Evolutionary conservation across 1,140 invertebrate genomes (phyloP), one percentile per base, ranked within the genome.

Genomic region (Agraylea sexmaculata): DNA sequence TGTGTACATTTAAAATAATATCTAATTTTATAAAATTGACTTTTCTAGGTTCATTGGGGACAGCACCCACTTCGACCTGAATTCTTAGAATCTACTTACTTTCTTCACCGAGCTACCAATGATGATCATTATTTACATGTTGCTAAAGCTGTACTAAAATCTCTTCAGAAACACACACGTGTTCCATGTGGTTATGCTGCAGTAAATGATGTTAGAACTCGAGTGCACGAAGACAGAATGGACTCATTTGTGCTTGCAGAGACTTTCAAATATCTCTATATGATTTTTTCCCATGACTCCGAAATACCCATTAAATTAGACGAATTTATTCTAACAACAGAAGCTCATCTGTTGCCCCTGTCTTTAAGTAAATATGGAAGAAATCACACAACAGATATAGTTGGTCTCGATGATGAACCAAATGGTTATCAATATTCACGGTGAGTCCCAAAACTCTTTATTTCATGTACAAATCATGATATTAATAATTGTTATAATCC

Each of bases 51-150:
- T 0, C 90, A 98, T 55, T 98, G 94, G 94, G 91, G 86, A 10
- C 91, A 97, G 59, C 91, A 97, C 71, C 92, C 91, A 5, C 65
- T 99, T 2, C 73, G 95, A 36, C 95, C 95, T 5, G 95, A 99
- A 64, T 98, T 98, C 64, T 67, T 98, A 16, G 95, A 99, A 65
- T 96, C 91, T 1, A 98, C 94, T 0, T 99, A 98, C 57, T 96
- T 97, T 56, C 63, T 99, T 4, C 93, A 95, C 60, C 74, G 82
- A 55, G 93, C 93, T 1, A 99, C 94, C 2, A 80, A 80, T 21
- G 95, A 99, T 68, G 82, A 84, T 45, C 88, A 97, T 63, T 99
- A 99, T 62, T 67, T 98, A 31, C 78, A 90, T 54, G 93, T 96
- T 4, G 94, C 90, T 1, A 82, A 84, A 54, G 80, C 82, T 37